These are phyloP conservation scores for Antheraea yamamai DNA, from an alignment of 2,888 invertebrate genomes.

Conservation along the genomic window DNA sequence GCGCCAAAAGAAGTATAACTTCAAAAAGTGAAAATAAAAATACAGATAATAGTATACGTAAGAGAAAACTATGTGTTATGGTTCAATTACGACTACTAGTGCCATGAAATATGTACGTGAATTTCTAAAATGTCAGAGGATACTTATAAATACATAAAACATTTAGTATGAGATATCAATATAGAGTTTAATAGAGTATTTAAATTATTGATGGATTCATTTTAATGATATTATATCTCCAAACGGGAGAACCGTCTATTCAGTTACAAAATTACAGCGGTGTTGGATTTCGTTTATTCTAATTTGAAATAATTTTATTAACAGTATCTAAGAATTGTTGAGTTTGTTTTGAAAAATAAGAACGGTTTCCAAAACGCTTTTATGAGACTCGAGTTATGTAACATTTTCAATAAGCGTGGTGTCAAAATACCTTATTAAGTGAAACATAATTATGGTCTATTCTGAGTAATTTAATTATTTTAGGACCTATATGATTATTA, in stretches of 20 bases:
- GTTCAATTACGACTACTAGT: not conserved
- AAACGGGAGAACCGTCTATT: not conserved
- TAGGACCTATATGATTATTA: no score
- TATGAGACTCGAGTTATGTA: not conserved
- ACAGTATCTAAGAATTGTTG: not conserved
- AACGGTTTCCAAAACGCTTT: not conserved
- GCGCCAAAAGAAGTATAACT: no score
- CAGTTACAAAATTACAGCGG: not conserved
- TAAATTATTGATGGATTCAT: not conserved
- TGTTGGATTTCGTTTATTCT: not conserved
- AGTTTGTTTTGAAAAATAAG: not conserved
- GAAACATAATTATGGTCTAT: not conserved
- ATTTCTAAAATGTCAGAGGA: not conserved
- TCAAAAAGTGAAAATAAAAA: not conserved
- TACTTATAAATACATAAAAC: no score
- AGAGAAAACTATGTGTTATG: not conserved
- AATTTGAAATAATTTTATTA: not conserved
- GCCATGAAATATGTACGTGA: not conserved
- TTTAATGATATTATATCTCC: not conserved
- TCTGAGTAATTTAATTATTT: not conserved
- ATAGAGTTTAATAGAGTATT: not conserved
- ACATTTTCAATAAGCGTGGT: not conserved
- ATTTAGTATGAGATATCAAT: not conserved
- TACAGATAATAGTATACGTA: not conserved
- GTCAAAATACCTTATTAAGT: not conserved